Base-by-base conservation (phyloP, 2,888 invertebrate genomes). In the Oeneis ivallda region DNA sequence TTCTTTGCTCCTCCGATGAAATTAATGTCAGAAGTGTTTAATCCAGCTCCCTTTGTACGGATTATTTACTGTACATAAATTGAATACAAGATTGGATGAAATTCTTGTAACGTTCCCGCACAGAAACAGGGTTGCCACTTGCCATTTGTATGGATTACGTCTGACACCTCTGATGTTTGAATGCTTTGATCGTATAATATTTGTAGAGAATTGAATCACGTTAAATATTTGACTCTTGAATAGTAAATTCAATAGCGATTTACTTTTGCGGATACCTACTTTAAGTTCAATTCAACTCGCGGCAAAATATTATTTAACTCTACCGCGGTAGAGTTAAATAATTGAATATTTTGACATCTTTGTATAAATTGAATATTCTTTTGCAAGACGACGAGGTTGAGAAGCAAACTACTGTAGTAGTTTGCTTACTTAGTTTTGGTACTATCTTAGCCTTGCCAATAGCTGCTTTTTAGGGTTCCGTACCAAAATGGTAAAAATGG, bases 1-100 rank as follows among this genome's bases (percentile, higher is more conserved):
- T 52, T 54, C 62, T 58, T 58, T 54, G 45, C 59, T 53, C 52
- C 57, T 53, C 26, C 60, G 39, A 47, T 57, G 58, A 67, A 53
- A 64, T 67, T 64, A 61, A 53, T 57, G 56, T 67, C 61, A 50
- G 56, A 61, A 50, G 26, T 17, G 52, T 53, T 62, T 62, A 62
- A 62, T 62, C 17, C 37, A 52, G n/a, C 13, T 11, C 11, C 45
- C 41, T 49, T 57, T 64, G 45, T 49, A 37, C 39, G 60, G 56
- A 13, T 26, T 66, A 66, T 62, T 66, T 57, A 52, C 43, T 34
- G 32, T 59, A 17, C 26, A 26, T 26, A 26, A 26, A 17, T 15
- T 45, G 41, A 57, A 57, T 61, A 52, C 41, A 52, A 39, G 15
- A 50, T 47, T 26, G 43, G 13, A 59, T 64, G 53, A n/a, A 47